Evolutionary conservation across 2,113 vertebrate species (phyloP).

Genomic region (Pardalotus punctatus): DNA sequence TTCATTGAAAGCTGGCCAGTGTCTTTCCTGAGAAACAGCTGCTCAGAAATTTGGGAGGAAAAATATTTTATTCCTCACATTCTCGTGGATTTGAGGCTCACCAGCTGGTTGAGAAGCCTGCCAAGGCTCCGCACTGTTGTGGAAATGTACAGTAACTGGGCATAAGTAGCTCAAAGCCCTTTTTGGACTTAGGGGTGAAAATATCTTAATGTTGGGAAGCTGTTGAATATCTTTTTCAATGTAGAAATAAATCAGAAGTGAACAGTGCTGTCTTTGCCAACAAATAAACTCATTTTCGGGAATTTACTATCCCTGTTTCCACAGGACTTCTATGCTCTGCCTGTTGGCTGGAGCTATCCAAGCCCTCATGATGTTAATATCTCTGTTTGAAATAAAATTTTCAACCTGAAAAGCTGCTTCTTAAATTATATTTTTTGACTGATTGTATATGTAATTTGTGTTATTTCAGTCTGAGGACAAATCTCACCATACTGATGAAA

Average conservation of each 20-base stretch:
- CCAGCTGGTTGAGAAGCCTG: constrained; percentile 56
- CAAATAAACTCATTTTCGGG: neutral
- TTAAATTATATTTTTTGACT: neutral
- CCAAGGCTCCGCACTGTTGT: constrained; percentile 28
- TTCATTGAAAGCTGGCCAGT: neutral
- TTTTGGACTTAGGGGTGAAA: constrained; percentile 4
- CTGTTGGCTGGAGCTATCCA: neutral
- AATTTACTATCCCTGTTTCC: neutral
- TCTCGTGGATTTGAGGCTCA: constrained; percentile 5
- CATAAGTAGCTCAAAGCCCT: constrained; percentile 35
- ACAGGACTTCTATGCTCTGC: neutral
- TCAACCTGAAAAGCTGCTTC: neutral
- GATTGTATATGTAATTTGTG: neutral
- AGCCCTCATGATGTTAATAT: neutral
- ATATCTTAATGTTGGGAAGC: constrained; percentile 5
- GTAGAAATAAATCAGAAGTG: constrained; percentile 28
- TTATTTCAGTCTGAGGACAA: neutral
- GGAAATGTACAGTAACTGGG: constrained; percentile 64
- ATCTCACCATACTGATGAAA: neutral
- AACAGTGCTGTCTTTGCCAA: constrained; percentile 17
- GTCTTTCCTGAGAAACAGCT: constrained; percentile 58
- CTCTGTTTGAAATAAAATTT: neutral
- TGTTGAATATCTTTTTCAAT: constrained; percentile 28
- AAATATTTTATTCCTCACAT: constrained; percentile 10
- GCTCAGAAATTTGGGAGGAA: constrained; percentile 34